Evolutionary conservation across 2,888 invertebrate species (phyloP).

Genomic region (Tricholauxania praeusta): DNA sequence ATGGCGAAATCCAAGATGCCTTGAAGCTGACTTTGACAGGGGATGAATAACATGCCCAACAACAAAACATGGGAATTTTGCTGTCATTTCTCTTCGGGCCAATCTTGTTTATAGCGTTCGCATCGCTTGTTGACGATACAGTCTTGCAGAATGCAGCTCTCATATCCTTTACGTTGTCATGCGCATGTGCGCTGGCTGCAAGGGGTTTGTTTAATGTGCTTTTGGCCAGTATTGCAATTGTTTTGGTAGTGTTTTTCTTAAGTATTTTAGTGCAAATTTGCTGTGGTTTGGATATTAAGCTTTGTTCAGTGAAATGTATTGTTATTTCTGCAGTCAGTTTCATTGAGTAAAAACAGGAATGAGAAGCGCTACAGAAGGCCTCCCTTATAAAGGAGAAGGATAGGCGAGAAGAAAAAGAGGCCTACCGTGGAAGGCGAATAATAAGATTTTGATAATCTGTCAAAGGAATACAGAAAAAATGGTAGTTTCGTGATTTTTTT

Average conservation of each 20-base stretch:
- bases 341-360: too few relatives aligned
- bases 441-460: too few relatives aligned
- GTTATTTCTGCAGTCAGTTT: too few relatives aligned
- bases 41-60: constrained; percentile 18
- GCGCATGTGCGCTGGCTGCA: constrained; percentile 17
- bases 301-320: too few relatives aligned
- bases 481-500: too few relatives aligned
- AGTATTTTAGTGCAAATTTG: not conserved
- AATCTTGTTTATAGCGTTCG: constrained; percentile 1
- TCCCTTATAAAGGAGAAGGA: too few relatives aligned
- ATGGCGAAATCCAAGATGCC: constrained; percentile 37
- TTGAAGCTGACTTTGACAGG: constrained; percentile 42
- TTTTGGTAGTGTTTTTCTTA: not conserved
- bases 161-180: not conserved
- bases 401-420: too few relatives aligned
- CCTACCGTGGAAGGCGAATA: too few relatives aligned
- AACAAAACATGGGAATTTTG: not conserved
- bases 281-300: too few relatives aligned
- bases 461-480: too few relatives aligned
- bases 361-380: too few relatives aligned
- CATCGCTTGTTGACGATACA: constrained; percentile 1
- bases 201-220: not conserved
- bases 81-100: constrained; percentile 2
- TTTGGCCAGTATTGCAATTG: not conserved
- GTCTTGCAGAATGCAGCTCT: not conserved